Percentiles rank a stretch among this genome's conserved stretches.
phyloP scores from a whole-genome alignment of 2,797 vertebrate species.

The Schizopygopsis malacanthus region DNA sequence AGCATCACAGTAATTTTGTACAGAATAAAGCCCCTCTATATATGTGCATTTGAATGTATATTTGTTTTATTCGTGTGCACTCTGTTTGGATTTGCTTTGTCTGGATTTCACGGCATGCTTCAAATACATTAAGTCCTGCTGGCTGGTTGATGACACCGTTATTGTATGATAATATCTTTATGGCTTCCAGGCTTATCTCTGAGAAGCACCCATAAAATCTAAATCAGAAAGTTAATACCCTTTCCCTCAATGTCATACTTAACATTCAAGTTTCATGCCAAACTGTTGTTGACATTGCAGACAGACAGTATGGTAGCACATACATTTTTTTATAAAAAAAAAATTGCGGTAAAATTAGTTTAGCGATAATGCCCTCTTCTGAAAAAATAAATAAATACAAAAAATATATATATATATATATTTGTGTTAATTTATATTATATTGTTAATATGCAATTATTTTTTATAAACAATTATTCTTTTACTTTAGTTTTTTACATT shows the following conservation, averaged over 20 bases:
- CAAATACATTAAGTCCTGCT: slow-evolving; percentile 46
- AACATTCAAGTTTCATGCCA: background rate
- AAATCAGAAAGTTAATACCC: slow-evolving; percentile 61
- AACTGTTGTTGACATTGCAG: background rate
- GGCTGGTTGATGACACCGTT: slow-evolving; percentile 52
- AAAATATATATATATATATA: too few species aligned
- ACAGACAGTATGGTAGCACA: background rate
- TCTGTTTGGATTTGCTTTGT: slow-evolving; percentile 35
- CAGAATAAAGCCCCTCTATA: background rate
- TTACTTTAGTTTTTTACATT: background rate
- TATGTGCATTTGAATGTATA: background rate
- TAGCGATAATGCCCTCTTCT: background rate
- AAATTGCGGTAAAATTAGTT: background rate
- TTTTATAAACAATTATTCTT: background rate
- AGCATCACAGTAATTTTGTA: slow-evolving; percentile 34
- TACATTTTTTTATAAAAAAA: background rate
- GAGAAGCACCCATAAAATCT: slow-evolving; percentile 62
- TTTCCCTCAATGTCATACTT: slow-evolving; percentile 40
- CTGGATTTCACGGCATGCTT: slow-evolving; percentile 33
- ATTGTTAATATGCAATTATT: background rate
- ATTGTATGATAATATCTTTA: slow-evolving; percentile 64
- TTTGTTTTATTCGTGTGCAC: slow-evolving; percentile 38
- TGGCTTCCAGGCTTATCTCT: slow-evolving; percentile 37
- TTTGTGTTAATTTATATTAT: background rate
- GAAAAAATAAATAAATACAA: too few species aligned